A percentile compares a stretch with the other conserved stretches of the same genome.
Conservation (phyloP, 2,888 invertebrate genomes). For the Drosophila putrida region DNA sequence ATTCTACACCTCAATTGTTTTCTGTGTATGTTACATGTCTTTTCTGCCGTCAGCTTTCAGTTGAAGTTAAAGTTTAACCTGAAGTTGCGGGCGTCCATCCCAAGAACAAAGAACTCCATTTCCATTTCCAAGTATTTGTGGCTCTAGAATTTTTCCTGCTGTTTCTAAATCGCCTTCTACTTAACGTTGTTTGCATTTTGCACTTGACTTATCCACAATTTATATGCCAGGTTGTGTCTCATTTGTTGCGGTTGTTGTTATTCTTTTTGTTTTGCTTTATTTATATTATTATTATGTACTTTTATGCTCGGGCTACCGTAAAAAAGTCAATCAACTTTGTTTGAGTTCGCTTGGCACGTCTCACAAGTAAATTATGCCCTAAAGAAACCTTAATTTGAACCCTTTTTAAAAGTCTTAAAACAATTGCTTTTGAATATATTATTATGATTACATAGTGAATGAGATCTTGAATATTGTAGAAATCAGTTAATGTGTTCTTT, state of each 20-base stretch:
- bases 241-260: constrained; percentile 15
- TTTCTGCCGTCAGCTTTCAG: constrained; percentile 13
- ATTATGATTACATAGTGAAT: constrained; percentile 12
- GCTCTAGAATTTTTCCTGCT: constrained; percentile 17
- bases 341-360: constrained; percentile 48
- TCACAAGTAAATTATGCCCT: constrained; percentile 31
- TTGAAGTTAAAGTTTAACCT: constrained; percentile 19
- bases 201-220: constrained; percentile 25
- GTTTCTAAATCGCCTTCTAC: not conserved
- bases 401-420: constrained; percentile 17
- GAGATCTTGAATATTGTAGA: not conserved
- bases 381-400: constrained; percentile 12
- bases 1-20: not conserved
- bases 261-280: constrained; percentile 17
- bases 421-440: constrained; percentile 8
- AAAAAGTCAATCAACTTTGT: constrained; percentile 63
- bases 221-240: constrained; percentile 28
- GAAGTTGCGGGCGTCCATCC: constrained; percentile 18
- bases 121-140: constrained; percentile 26
- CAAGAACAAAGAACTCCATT: constrained; percentile 42
- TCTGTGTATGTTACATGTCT: constrained; percentile 12
- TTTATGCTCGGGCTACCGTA: constrained; percentile 31
- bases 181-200: constrained; percentile 13
- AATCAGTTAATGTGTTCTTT: not conserved
- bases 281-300: constrained; percentile 20